Evolutionary conservation across 2,113 vertebrate species (phyloP).

Genomic region (Octodon degus): DNA sequence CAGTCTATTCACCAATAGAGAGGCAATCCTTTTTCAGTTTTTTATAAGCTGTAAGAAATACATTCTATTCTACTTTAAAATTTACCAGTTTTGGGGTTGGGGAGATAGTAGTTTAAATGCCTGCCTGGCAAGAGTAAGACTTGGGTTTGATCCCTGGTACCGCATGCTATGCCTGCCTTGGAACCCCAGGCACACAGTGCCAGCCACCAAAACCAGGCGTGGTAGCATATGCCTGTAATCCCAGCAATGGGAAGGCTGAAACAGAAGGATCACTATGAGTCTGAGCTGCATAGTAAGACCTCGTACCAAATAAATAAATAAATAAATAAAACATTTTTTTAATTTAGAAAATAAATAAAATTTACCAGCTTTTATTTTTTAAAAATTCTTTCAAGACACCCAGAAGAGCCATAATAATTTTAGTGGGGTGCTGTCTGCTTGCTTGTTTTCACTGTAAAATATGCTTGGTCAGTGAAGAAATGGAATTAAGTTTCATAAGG

Average conservation of each 20-base stretch:
- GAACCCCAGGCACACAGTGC: too few relatives aligned
- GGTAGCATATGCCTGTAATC: too few relatives aligned
- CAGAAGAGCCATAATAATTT: not conserved
- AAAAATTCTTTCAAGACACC: conserved; percentile 5
- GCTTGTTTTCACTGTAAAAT: not conserved
- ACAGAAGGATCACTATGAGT: too few relatives aligned
- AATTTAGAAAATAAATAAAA: not conserved
- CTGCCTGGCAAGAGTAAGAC: too few relatives aligned
- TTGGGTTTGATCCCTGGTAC: too few relatives aligned
- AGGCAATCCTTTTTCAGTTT: not conserved
- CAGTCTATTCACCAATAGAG: not conserved
- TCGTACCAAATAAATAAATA: too few relatives aligned
- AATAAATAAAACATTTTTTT: too few relatives aligned
- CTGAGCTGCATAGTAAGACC: too few relatives aligned
- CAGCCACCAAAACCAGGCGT: too few relatives aligned
- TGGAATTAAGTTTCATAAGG: not conserved
- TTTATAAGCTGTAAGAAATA: conserved; percentile 32
- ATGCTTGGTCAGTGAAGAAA: not conserved
- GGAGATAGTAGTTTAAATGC: too few relatives aligned
- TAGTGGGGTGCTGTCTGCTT: not conserved
- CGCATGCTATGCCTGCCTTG: too few relatives aligned
- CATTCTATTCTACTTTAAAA: conserved; percentile 42
- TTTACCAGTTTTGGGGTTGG: not conserved
- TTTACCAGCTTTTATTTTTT: not conserved
- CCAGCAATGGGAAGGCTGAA: too few relatives aligned